Percentiles rank a stretch among this genome's conserved stretches.
These are phyloP conservation scores for Menura novaehollandiae DNA, from an alignment of 2,113 vertebrate species.

Conservation along the genomic window DNA sequence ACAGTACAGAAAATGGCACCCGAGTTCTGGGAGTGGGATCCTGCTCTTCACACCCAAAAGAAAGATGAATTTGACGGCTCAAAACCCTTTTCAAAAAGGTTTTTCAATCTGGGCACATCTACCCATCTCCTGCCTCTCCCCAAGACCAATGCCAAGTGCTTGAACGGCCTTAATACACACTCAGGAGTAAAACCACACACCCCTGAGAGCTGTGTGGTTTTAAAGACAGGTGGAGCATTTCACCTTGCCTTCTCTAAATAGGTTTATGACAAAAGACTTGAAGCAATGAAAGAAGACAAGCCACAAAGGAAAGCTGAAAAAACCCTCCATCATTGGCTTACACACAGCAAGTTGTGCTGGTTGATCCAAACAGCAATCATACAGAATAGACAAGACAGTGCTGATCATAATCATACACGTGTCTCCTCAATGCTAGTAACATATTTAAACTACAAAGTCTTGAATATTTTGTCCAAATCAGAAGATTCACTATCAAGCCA, in stretches of 20 bases:
- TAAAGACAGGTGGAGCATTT: background rate
- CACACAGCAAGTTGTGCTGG: background rate
- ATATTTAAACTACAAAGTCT: background rate
- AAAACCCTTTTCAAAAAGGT: background rate
- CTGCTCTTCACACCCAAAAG: background rate
- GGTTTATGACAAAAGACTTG: background rate
- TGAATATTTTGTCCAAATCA: background rate
- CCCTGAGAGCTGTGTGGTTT: background rate
- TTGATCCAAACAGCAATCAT: background rate
- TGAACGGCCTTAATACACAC: background rate
- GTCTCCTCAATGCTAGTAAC: background rate
- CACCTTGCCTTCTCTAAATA: background rate
- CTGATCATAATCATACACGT: background rate
- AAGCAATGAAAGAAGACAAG: background rate
- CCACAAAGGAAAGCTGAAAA: background rate
- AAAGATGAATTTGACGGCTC: background rate
- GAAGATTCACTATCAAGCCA: background rate
- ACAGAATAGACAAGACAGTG: background rate
- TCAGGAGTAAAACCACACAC: background rate
- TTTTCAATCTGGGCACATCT: background rate
- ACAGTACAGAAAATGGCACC: background rate
- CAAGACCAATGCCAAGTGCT: background rate
- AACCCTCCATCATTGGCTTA: fast-evolving
- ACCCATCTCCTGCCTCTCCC: background rate
- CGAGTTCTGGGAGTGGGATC: fast-evolving